Evolutionary conservation across 2,888 invertebrate species (phyloP).

Genomic region (Coelopa pilipes): DNA sequence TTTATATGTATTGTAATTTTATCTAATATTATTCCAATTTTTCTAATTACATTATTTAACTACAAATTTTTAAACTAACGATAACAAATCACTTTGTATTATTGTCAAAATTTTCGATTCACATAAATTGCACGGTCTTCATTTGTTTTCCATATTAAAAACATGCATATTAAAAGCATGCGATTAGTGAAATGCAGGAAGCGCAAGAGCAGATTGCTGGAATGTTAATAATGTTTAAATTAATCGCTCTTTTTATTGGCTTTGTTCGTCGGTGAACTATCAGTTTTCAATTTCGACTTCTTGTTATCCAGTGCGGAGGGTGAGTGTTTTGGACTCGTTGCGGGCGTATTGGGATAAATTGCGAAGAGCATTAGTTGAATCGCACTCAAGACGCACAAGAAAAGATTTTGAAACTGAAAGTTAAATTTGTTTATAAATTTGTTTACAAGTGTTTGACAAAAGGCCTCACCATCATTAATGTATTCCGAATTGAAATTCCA

Average conservation of each 20-base stretch:
- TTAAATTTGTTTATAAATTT: constrained; percentile 6
- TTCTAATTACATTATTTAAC: constrained; percentile 1
- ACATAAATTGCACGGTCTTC: no score
- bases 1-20: constrained; percentile 7
- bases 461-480: constrained; percentile 58
- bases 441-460: constrained; percentile 2
- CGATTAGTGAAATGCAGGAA: neutral
- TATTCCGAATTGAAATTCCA: constrained; percentile 61
- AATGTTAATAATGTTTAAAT: constrained; percentile 30
- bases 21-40: constrained; percentile 5
- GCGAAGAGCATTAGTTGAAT: constrained; percentile 76
- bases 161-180: constrained; percentile 2
- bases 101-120: constrained; percentile 61
- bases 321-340: constrained; percentile 42
- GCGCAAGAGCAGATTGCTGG: neutral
- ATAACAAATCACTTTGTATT: constrained; percentile 57
- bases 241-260: constrained; percentile 43
- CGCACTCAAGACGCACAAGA: constrained; percentile 72
- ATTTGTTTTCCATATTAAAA: neutral
- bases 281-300: constrained; percentile 38
- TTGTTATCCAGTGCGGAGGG: constrained; percentile 57
- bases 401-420: constrained; percentile 77
- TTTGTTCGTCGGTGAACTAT: constrained; percentile 38
- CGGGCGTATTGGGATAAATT: constrained; percentile 73
- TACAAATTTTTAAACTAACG: constrained; percentile 11